Conservation (phyloP, 2,888 invertebrate genomes). For the Zeuzera pyrina region DNA sequence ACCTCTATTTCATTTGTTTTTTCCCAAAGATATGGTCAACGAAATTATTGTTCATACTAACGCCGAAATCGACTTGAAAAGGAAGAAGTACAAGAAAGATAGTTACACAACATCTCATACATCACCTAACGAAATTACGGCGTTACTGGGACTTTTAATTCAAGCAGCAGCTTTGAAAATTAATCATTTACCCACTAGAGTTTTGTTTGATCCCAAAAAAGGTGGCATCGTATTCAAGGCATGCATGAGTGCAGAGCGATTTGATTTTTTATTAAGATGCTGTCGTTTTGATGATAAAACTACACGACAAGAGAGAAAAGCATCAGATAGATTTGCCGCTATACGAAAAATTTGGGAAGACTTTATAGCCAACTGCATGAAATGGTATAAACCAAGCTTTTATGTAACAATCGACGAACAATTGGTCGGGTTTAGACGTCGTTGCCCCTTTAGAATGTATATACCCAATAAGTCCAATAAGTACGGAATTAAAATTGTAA, state of each 20-base stretch:
- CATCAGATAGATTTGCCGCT: no score
- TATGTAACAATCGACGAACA: no score
- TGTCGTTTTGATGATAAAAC: constrained; percentile 2
- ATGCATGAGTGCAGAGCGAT: constrained; percentile 1
- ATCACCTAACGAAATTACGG: constrained; percentile 1
- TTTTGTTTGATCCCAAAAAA: constrained; percentile 1
- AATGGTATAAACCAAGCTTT: no score
- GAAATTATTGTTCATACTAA: not conserved
- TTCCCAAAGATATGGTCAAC: not conserved
- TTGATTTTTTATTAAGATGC: constrained; percentile 2
- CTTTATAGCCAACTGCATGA: no score
- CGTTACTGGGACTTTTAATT: constrained; percentile 1
- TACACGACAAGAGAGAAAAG: constrained; percentile 1
- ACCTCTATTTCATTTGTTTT: constrained; percentile 1
- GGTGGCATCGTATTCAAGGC: constrained; percentile 1
- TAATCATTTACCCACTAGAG: constrained; percentile 2
- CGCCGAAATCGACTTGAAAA: constrained; percentile 2
- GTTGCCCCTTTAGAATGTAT: constrained; percentile 24
- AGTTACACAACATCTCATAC: not conserved
- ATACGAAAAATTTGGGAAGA: no score
- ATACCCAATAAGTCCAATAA: constrained; percentile 28
- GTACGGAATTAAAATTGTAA: constrained; percentile 23
- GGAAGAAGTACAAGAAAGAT: not conserved
- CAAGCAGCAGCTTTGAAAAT: constrained; percentile 1
- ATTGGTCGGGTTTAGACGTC: no score